These are phyloP conservation scores for Aurelia aurita complex sp. Pacific DNA, from an alignment of 30 jellyfish, hydroid and myxozoan species.

Conservation along the genomic window DNA sequence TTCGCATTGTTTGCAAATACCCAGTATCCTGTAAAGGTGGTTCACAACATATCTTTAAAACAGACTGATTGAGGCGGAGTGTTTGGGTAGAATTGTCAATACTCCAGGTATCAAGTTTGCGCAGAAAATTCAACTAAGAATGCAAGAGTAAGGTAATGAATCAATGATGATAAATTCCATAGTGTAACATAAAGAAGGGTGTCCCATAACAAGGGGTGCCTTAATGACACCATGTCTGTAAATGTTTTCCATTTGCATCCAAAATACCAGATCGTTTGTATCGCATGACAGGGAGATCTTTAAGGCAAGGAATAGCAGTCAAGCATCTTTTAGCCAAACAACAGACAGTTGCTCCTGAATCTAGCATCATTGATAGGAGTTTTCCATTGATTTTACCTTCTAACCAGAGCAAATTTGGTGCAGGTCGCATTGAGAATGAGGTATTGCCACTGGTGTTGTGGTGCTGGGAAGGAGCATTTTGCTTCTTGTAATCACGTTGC, in stretches of 20 bases:
- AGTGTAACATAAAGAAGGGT: constrained; percentile 31
- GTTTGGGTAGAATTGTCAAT: constrained; percentile 37
- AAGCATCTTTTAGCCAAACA: constrained; percentile 41
- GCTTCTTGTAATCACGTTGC: constrained; percentile 10
- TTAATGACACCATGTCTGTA: neutral
- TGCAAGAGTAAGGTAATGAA: constrained; percentile 52
- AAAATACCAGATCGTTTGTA: neutral
- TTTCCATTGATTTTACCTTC: neutral
- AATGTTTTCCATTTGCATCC: constrained; percentile 9
- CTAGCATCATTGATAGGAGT: constrained; percentile 33
- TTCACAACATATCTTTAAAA: constrained; percentile 15
- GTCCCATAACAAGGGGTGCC: constrained; percentile 26
- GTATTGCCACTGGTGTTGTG: no score
- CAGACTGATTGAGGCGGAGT: constrained; percentile 30
- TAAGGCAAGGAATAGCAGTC: constrained; percentile 21
- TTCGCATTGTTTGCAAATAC: neutral
- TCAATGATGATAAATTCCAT: constrained; percentile 31
- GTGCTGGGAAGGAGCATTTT: constrained; percentile 1
- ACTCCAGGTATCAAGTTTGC: constrained; percentile 19
- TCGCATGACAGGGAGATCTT: neutral
- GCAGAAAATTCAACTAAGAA: constrained; percentile 48
- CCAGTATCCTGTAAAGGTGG: constrained; percentile 6
- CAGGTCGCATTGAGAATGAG: no score
- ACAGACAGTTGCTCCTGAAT: constrained; percentile 55
- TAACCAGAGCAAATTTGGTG: neutral